Evolutionary conservation across 2,797 vertebrate genomes (phyloP), one percentile per base, ranked within the genome.

Genomic region (Coregonus ussuriensis): DNA sequence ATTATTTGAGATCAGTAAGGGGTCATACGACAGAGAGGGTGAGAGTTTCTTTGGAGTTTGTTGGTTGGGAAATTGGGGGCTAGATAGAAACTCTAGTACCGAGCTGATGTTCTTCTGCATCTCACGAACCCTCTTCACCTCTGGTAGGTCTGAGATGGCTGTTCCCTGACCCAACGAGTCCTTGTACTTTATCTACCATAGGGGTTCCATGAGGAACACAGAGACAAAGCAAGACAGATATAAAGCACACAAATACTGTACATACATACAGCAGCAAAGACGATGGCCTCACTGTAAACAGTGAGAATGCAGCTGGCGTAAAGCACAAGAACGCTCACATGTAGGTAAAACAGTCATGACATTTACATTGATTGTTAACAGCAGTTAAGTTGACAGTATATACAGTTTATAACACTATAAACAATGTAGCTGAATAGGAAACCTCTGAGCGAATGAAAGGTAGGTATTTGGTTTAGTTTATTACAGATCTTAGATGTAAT

Each of bases 51-150:
- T 0, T 35, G 73, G 35, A 11, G 41, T 47, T 47, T 47, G 41
- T 47, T 47, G 41, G 9, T 11, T 47, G 41, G 41, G 41, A 47
- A 13, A 16, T 56, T 53, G 31, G 41, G 66, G 53, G 69, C 71
- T 54, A 70, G 41, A 15, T 35, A 52, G 76, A 78, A 74, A 79
- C 65, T 82, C 87, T 18, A 7, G n/a, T 96, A 96, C 96, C 95
- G 94, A 95, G 91, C 96, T 97, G 89, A 97, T 97, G 93, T 96
- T 95, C 89, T 95, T 96, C 95, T 97, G 96, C 0, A 94, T 95
- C 89, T 96, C 94, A 91, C 95, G 95, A 82, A 95, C 95, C 1
- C 96, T 93, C 82, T 96, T 96, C 87, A 97, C 95, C 88, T 97
- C 96, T 0, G 96, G 96, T 74, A 96, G 95, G 78, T 97, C 96